Base-by-base conservation (phyloP, 2,113 vertebrate genomes). In the Spizaetus ornatus region DNA sequence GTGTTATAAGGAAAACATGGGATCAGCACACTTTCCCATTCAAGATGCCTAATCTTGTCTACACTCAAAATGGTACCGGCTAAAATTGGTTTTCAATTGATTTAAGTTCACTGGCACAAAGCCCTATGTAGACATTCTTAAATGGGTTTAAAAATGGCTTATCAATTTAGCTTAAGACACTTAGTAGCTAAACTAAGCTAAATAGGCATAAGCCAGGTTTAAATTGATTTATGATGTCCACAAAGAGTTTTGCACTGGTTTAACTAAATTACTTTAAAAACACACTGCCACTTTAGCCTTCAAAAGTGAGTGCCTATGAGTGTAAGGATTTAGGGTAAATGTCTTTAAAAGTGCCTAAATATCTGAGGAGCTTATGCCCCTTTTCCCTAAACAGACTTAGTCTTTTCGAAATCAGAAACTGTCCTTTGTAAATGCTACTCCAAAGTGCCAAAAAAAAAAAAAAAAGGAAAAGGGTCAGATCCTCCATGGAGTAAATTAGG, bases 221-320 rank as follows among this genome's bases (percentile, higher is more conserved):
- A 97, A 97, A 97, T 97, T 97, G 95, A 96, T 97, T 96, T 97
- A 97, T 97, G 96, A 96, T 96, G 96, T 97, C 97, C 94, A 97
- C 97, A 97, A 97, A 97, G 95, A 95, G 95, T 97, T 97, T 97
- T 95, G 95, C 95, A 88, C 95, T 97, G 96, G 96, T 97, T 96
- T 97, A 97, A 96, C 89, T 97, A 96, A 97, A 97, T 97, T 97
- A 91, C 95, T 97, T 97, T 95, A 96, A 97, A 97, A 97, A 97
- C 93, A 96, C 94, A 94, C 96, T 82, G 13, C 94, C 96, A 93
- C 93, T 96, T 96, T 93, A 96, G 93, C 93, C 71, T 85, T 97
- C 93, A 90, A 93, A 95, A 97, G 94, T 74, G 91, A 95, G 93
- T 87, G 87, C 73, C 93, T 96, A 93, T 0, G 55, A 95, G 93